Evolutionary conservation across 2,888 invertebrate genomes (phyloP).

Genomic region (Hemicrepidius hirtus): DNA sequence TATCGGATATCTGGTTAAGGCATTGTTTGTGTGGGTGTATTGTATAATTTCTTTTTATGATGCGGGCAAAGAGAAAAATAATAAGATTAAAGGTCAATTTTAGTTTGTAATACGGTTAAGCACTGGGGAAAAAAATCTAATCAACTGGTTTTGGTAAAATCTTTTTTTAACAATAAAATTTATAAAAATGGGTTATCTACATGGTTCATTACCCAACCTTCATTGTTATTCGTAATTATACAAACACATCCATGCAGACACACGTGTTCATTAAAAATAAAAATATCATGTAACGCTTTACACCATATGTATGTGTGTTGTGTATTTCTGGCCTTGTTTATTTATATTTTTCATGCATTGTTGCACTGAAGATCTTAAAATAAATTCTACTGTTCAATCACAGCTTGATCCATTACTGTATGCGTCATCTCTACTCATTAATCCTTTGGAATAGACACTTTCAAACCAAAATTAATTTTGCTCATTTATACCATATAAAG

Average conservation of each 20-base stretch:
- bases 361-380: slow-evolving; percentile 7
- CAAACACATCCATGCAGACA: neutral
- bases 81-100: too few species aligned
- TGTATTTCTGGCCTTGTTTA: slow-evolving; percentile 28
- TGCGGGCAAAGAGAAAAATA: too few species aligned
- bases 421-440: too few species aligned
- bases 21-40: neutral
- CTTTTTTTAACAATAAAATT: neutral
- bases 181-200: neutral
- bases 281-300: slow-evolving; percentile 23
- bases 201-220: slow-evolving; percentile 16
- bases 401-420: neutral
- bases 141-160: too few species aligned
- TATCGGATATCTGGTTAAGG: neutral
- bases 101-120: too few species aligned
- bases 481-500: too few species aligned
- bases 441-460: too few species aligned
- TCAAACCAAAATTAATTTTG: too few species aligned
- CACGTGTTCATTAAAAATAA: slow-evolving; percentile 36
- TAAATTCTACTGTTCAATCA: slow-evolving; percentile 11
- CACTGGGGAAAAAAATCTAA: too few species aligned
- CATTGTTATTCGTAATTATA: slow-evolving; percentile 17
- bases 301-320: slow-evolving; percentile 14
- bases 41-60: too few species aligned
- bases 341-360: slow-evolving; percentile 30